Evolutionary conservation across 2,888 invertebrate genomes (phyloP).

Genomic region (Xanthorhoe designata): DNA sequence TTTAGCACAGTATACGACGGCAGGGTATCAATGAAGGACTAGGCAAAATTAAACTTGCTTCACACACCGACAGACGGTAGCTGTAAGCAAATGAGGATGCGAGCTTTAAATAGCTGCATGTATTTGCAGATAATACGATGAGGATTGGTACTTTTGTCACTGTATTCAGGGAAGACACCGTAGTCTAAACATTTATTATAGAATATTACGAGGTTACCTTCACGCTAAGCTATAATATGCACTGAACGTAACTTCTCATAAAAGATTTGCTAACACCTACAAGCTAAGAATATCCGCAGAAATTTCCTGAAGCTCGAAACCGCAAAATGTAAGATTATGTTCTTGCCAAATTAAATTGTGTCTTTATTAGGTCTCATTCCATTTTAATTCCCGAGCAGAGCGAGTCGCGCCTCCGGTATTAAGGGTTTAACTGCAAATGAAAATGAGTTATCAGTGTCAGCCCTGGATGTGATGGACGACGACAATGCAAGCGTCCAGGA

Average conservation of each 20-base stretch:
- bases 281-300: conserved; percentile 5
- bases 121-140: conserved; percentile 25
- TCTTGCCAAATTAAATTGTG: conserved; percentile 7
- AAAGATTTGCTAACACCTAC: not conserved
- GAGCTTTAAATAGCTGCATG: conserved; percentile 30
- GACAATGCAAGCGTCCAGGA: conserved; percentile 74
- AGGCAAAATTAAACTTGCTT: conserved; percentile 24
- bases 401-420: conserved; percentile 11
- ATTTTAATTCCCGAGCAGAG: conserved; percentile 19
- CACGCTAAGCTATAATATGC: not conserved
- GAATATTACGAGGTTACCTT: not conserved
- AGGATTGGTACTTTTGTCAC: conserved; percentile 14
- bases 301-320: conserved; percentile 9
- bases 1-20: conserved; percentile 27
- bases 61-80: conserved; percentile 23
- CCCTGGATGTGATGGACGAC: conserved; percentile 57
- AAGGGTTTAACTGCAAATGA: conserved; percentile 18
- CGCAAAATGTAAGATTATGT: not conserved
- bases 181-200: not conserved
- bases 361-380: conserved; percentile 25
- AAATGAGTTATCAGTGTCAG: conserved; percentile 48
- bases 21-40: conserved; percentile 30
- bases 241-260: not conserved
- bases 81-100: conserved; percentile 20
- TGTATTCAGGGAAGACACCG: conserved; percentile 15